Evolutionary conservation across 1,140 invertebrate genomes (phyloP), one percentile per base, ranked within the genome.

Genomic region (Procambarus virginalis): DNA sequence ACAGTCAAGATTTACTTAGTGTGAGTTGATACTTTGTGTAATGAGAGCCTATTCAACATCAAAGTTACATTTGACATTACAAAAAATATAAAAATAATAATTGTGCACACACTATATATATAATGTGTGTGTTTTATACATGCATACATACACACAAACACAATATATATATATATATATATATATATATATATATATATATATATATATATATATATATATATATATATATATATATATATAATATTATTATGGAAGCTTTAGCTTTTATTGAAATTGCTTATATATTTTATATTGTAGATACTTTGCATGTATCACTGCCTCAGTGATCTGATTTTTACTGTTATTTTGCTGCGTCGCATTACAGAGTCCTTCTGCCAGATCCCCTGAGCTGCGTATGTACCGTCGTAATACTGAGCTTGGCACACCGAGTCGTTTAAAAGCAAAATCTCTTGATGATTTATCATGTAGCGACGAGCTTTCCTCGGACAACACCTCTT

Each of bases 371-470:
- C 83, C 82, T 60, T 85, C 82, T 77, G 58, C 75, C 76, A 85
- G 83, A 73, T 75, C 83, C 46, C 89, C 89, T 34, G 89, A 90
- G 34, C 83, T 90, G 34, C 82, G 77, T 51, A 80, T 84, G 77
- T 85, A 80, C 83, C 76, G 77, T 51, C 89, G 73, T 17, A 90
- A 85, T 46, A 45, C 58, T 22, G 83, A 90, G 3, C 48, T 77
- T 55, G 70, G 73, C 68, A 80, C 75, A 45, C 68, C 76, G 9
- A 77, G 60, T 55, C 76, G 34, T 20, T 58, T 90, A 3, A 90
- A 81, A 85, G 83, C 89, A 4, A 90, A 90, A 68, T 90, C 89
- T 17, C 83, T 90, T 6, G 89, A 90, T 34, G 89, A 90, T 75
- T 48, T 90, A 46, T 70, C 89, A 4, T 84, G 83, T 12, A 75